A percentile compares a stretch with the other conserved stretches of the same genome.
Conservation (phyloP, 1,140 invertebrate genomes). For the Choristoneura fumiferana region DNA sequence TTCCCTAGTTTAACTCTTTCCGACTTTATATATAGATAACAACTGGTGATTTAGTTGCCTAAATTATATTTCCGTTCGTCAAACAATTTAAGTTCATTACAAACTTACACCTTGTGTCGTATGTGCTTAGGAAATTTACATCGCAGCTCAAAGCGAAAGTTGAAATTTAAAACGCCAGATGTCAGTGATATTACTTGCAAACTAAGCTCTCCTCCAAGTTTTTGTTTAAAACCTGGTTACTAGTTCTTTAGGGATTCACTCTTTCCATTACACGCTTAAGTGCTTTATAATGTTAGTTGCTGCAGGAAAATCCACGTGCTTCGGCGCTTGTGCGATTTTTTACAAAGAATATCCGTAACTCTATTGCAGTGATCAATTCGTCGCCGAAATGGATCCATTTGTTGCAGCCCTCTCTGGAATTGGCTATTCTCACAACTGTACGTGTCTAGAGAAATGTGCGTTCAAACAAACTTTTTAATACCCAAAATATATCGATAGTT, state of each 20-base stretch:
- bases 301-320: background rate
- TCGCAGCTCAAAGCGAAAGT: background rate
- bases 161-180: constrained; percentile 16
- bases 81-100: too few species aligned
- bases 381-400: constrained; percentile 1
- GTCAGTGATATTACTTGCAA: constrained; percentile 15
- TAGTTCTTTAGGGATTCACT: background rate
- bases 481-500: too few species aligned
- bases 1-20: constrained; percentile 3
- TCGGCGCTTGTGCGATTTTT: background rate
- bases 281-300: background rate
- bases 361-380: background rate
- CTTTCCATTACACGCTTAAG: background rate
- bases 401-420: constrained; percentile 1
- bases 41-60: too few species aligned
- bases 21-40: too few species aligned
- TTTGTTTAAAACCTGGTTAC: background rate
- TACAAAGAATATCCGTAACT: background rate
- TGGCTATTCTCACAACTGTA: background rate
- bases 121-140: too few species aligned
- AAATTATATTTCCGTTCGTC: too few species aligned
- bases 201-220: background rate
- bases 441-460: background rate
- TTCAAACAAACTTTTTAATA: too few species aligned
- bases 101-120: too few species aligned